Percentiles rank a stretch among this genome's conserved stretches.
These are phyloP conservation scores for Ischnus inquisitorius DNA, from an alignment of 2,888 invertebrate genomes.

Conservation along the genomic window DNA sequence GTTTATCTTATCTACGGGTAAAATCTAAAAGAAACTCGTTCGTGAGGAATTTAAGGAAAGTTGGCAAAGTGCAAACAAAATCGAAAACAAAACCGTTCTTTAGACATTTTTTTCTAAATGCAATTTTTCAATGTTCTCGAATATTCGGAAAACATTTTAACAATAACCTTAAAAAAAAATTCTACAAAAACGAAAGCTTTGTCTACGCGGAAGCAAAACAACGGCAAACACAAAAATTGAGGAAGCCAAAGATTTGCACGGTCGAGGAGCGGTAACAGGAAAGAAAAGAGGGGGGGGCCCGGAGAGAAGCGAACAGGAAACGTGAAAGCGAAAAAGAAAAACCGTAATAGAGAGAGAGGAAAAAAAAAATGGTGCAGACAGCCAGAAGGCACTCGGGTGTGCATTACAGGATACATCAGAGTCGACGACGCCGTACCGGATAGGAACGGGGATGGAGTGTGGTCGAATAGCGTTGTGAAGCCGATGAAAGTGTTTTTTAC, in stretches of 20 bases:
- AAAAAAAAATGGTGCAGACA: constrained; percentile 14
- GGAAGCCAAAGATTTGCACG: constrained; percentile 31
- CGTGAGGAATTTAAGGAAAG: no score
- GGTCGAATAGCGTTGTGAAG: constrained; percentile 44
- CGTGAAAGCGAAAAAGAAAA: constrained; percentile 22
- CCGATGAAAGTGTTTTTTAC: constrained; percentile 61
- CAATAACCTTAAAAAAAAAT: no score
- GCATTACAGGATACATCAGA: constrained; percentile 43
- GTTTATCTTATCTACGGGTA: no score
- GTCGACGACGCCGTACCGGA: constrained; percentile 32
- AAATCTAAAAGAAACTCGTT: no score
- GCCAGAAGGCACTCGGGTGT: constrained; percentile 41
- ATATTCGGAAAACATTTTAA: no score
- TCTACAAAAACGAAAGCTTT: no score
- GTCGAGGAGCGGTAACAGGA: constrained; percentile 16
- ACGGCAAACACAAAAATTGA: not conserved
- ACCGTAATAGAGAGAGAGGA: constrained; percentile 6
- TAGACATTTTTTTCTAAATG: no score
- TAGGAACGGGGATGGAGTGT: constrained; percentile 9
- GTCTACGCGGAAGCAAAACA: no score
- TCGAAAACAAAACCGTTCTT: no score
- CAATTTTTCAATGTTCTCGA: no score
- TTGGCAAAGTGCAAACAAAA: no score
- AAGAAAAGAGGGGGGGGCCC: not conserved
- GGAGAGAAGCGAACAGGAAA: not conserved